Conservation (phyloP, 2,888 invertebrate species). For the Mactromeris polynyma region DNA sequence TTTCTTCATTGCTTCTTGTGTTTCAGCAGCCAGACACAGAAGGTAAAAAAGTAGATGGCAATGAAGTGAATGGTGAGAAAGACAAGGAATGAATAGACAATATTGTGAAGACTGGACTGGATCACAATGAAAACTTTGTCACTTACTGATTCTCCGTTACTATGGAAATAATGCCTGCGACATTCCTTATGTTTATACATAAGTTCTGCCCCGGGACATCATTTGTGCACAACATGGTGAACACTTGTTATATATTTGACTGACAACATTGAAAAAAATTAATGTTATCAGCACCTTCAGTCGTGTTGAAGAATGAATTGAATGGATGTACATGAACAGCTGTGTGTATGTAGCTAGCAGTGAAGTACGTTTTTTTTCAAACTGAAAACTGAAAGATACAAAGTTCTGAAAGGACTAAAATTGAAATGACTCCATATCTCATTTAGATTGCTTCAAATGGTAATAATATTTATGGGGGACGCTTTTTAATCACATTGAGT, state of each 20-base stretch:
- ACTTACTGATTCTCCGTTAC: neutral
- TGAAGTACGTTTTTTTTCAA: neutral
- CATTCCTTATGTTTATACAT: slow-evolving; percentile 3
- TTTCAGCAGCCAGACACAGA: neutral
- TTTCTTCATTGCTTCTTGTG: neutral
- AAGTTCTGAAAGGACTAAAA: neutral
- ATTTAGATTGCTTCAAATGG: neutral
- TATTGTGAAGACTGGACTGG: slow-evolving; percentile 1
- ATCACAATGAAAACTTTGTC: neutral
- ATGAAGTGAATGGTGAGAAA: slow-evolving; percentile 30
- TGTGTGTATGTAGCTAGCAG: neutral
- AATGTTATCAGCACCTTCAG: neutral
- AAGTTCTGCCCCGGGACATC: slow-evolving; percentile 3
- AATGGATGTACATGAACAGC: neutral
- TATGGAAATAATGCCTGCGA: slow-evolving; percentile 22
- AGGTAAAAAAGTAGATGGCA: neutral
- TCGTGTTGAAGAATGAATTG: neutral
- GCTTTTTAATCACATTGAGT: neutral
- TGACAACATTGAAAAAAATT: neutral
- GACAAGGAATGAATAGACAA: slow-evolving; percentile 29
- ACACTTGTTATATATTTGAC: slow-evolving; percentile 4
- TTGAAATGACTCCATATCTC: neutral
- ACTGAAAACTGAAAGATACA: neutral
- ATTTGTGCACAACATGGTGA: slow-evolving; percentile 1
- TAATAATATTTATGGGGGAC: neutral